Percentiles rank a stretch among this genome's conserved stretches.
Conservation (phyloP, 2,797 vertebrate species). For the Eidolon dupreanum region DNA sequence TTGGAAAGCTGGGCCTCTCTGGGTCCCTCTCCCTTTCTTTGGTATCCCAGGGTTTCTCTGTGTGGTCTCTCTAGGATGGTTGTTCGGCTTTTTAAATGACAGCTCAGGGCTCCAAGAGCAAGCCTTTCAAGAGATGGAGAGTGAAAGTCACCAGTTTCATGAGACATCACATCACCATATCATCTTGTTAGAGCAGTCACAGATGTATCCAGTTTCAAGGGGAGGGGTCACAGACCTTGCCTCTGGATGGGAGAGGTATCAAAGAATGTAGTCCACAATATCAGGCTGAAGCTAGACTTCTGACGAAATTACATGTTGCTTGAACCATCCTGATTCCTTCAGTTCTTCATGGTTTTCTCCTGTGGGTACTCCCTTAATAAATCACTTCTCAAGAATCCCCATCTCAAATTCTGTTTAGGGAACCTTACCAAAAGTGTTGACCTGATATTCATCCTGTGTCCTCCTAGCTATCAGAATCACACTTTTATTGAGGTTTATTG, state of each 20-base stretch:
- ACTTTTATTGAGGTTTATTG: neutral
- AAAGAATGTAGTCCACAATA: neutral
- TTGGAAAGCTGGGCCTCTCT: neutral
- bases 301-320: neutral
- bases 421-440: neutral
- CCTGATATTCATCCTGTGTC: neutral
- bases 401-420: neutral
- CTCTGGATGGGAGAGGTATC: neutral
- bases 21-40: neutral
- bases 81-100: neutral
- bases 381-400: neutral
- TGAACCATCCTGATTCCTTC: neutral
- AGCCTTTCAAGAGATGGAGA: neutral
- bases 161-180: neutral
- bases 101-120: neutral
- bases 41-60: neutral
- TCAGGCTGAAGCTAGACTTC: neutral
- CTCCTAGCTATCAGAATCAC: neutral
- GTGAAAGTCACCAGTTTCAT: neutral
- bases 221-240: neutral
- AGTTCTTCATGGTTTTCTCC: neutral
- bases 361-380: neutral
- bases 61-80: neutral
- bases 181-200: neutral
- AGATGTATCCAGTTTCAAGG: neutral